These are phyloP conservation scores for Crotalus helleri DNA, from an alignment of 2,113 vertebrate genomes.

Conservation along the genomic window DNA sequence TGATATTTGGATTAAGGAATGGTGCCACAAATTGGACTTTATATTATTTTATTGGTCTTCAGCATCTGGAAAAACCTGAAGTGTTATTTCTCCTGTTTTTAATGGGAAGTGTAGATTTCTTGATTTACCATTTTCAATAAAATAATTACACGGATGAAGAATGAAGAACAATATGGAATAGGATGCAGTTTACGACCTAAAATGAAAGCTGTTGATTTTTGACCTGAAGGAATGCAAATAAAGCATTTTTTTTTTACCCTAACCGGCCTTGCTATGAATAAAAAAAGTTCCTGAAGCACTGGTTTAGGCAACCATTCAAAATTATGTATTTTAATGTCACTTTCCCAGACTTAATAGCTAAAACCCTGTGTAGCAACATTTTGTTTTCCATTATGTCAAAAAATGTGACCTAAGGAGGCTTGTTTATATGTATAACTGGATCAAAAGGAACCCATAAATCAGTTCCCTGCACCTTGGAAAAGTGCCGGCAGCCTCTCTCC, in stretches of 20 bases:
- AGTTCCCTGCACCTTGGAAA: neutral
- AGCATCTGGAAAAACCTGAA: neutral
- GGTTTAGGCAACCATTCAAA: conserved; percentile 6
- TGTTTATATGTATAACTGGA: neutral
- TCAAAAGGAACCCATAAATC: conserved; percentile 7
- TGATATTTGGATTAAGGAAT: neutral
- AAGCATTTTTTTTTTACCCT: neutral
- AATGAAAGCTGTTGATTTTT: neutral
- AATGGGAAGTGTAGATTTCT: neutral
- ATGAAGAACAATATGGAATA: neutral
- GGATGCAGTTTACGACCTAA: neutral
- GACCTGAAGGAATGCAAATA: neutral
- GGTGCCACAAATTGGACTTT: neutral
- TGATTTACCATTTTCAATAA: neutral
- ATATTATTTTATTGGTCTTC: neutral
- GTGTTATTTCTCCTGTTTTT: neutral
- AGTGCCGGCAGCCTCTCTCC: neutral
- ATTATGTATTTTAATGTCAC: conserved; percentile 1
- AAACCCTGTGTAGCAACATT: conserved; percentile 3
- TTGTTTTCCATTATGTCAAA: conserved; percentile 9
- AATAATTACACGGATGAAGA: neutral
- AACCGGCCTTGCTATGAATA: neutral
- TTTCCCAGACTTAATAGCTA: neutral
- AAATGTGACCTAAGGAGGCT: conserved; percentile 1
- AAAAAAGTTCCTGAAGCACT: neutral